These are phyloP conservation scores for Donacobius atricapilla DNA, from an alignment of 2,113 vertebrate species.

Conservation along the genomic window DNA sequence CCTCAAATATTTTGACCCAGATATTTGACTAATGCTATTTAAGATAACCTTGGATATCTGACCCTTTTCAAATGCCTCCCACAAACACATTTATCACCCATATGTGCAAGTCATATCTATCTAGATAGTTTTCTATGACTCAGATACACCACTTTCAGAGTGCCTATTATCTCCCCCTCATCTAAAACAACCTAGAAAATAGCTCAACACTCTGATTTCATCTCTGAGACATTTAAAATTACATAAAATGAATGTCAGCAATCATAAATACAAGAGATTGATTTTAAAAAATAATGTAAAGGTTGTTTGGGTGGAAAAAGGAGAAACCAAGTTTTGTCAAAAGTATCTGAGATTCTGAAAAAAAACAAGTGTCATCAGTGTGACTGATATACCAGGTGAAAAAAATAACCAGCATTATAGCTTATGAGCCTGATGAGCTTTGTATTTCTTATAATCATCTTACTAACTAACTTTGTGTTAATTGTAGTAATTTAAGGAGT, in stretches of 20 bases:
- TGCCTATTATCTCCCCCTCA: neutral
- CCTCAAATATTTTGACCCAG: neutral
- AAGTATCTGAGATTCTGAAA: neutral
- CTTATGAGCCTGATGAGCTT: neutral
- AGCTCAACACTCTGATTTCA: neutral
- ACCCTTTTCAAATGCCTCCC: neutral
- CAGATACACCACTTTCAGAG: neutral
- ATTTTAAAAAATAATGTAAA: rapidly evolving
- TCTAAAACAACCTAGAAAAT: neutral
- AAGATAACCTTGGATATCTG: neutral
- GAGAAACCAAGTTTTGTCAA: neutral
- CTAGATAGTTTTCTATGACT: neutral
- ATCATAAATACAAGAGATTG: neutral
- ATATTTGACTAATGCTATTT: neutral
- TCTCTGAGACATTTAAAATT: neutral
- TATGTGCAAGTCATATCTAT: neutral
- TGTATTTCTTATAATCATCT: neutral
- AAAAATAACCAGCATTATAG: neutral
- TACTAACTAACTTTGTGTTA: neutral
- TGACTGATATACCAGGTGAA: neutral
- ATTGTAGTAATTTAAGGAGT: neutral
- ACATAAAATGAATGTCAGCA: neutral
- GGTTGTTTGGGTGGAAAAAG: rapidly evolving
- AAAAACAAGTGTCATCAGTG: neutral
- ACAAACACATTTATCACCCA: neutral